Percentiles rank a stretch among this genome's conserved stretches.
phyloP scores from a whole-genome alignment of 2,888 invertebrate genomes.

The Nymphalis urticae region DNA sequence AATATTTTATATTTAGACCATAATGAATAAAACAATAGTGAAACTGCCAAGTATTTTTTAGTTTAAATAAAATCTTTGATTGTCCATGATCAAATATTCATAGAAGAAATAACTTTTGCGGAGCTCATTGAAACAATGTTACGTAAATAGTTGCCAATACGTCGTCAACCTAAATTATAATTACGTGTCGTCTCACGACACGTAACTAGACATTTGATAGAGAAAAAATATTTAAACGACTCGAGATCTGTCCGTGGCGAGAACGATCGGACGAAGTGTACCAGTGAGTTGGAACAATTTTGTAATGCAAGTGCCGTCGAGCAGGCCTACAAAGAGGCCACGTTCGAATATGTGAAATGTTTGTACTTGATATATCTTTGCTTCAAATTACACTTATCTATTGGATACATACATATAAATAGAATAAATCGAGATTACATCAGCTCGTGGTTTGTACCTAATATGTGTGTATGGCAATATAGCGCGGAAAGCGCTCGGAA shows the following conservation, averaged over 20 bases:
- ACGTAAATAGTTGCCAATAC: constrained; percentile 1
- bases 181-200: neutral
- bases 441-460: constrained; percentile 46
- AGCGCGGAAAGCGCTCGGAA: constrained; percentile 20
- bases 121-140: neutral
- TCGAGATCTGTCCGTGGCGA: constrained; percentile 1
- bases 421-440: constrained; percentile 30
- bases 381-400: constrained; percentile 28
- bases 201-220: neutral
- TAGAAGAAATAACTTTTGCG: neutral
- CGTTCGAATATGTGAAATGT: constrained; percentile 8
- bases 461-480: constrained; percentile 47
- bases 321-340: constrained; percentile 11
- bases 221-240: neutral
- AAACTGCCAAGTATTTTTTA: neutral
- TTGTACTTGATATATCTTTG: constrained; percentile 32
- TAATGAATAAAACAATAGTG: no score
- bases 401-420: constrained; percentile 33
- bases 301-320: no score
- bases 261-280: neutral
- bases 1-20: no score
- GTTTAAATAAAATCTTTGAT: neutral
- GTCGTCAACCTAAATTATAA: neutral
- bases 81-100: neutral
- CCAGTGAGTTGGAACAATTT: constrained; percentile 2